A percentile compares a stretch with the other conserved stretches of the same genome.
Evolutionary conservation across 2,113 vertebrate species (phyloP).

Genomic region (Hippolais icterina): DNA sequence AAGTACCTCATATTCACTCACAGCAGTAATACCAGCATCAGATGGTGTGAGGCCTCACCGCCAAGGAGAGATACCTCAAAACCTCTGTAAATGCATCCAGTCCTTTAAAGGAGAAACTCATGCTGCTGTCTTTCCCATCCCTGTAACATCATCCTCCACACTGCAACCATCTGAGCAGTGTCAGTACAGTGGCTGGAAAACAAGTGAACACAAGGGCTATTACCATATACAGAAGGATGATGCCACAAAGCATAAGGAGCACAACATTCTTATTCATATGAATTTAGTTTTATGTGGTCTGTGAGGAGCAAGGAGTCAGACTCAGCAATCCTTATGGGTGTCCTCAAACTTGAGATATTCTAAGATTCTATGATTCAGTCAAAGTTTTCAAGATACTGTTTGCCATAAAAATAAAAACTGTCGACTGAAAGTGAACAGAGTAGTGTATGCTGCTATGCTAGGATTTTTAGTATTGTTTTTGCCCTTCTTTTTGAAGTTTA

Average conservation of each 20-base stretch:
- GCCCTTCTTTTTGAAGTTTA: background rate
- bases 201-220: background rate
- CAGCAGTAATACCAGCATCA: background rate
- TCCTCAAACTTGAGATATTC: background rate
- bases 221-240: background rate
- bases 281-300: background rate
- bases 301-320: background rate
- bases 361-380: background rate
- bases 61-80: background rate
- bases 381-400: background rate
- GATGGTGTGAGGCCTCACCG: background rate
- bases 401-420: background rate
- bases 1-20: background rate
- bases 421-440: background rate
- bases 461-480: background rate
- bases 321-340: background rate
- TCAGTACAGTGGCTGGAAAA: background rate
- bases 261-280: background rate
- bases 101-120: background rate
- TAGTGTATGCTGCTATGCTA: background rate
- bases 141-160: background rate
- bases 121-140: background rate
- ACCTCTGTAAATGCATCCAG: background rate
- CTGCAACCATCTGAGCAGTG: background rate
- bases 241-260: accelerated